These are phyloP conservation scores for Antheraea yamamai DNA, from an alignment of 2,888 invertebrate genomes.

Conservation along the genomic window DNA sequence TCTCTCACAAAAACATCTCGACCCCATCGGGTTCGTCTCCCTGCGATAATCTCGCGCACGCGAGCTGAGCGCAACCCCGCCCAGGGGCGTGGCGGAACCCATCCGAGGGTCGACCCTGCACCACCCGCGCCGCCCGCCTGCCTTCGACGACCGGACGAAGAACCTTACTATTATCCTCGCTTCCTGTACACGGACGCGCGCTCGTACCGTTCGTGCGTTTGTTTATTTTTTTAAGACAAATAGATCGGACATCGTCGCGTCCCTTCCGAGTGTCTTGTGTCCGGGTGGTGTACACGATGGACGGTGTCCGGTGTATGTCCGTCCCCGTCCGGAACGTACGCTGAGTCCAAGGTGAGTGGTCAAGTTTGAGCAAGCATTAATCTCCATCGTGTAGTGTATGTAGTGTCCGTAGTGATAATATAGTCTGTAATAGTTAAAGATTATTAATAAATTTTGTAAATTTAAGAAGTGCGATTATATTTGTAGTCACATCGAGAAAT, in stretches of 20 bases:
- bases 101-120: constrained; percentile 34
- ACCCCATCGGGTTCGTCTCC: constrained; percentile 22
- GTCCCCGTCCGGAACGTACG: constrained; percentile 27
- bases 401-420: background rate
- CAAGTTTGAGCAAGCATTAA: background rate
- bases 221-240: constrained; percentile 78
- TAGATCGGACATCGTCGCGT: constrained; percentile 39
- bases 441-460: background rate
- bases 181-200: constrained; percentile 80
- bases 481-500: background rate
- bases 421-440: background rate
- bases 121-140: constrained; percentile 32
- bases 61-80: constrained; percentile 43
- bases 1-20: constrained; percentile 16
- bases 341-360: constrained; percentile 27
- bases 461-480: background rate
- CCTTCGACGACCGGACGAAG: constrained; percentile 54
- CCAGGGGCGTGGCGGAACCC: constrained; percentile 50
- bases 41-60: constrained; percentile 46
- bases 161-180: constrained; percentile 77
- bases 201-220: constrained; percentile 76
- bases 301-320: constrained; percentile 29
- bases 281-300: constrained; percentile 25
- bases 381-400: background rate
- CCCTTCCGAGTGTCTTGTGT: constrained; percentile 56